These are phyloP conservation scores for Octodon degus DNA, from an alignment of 2,113 vertebrate species.

Conservation along the genomic window DNA sequence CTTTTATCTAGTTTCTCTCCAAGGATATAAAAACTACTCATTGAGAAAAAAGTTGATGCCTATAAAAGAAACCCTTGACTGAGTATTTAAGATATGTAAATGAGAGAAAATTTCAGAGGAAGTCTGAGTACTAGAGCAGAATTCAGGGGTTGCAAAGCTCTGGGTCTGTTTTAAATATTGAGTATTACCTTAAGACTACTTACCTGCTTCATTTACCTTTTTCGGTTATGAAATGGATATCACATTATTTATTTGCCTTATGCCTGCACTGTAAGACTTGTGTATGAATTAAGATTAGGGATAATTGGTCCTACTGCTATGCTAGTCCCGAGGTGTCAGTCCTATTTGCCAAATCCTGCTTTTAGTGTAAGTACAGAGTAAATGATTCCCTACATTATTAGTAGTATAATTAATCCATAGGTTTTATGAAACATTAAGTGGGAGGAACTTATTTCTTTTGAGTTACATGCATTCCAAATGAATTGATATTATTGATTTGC, in stretches of 20 bases:
- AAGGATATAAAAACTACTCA: conserved; percentile 9
- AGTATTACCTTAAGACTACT: background rate
- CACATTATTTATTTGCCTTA: background rate
- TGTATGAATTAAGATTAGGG: conserved; percentile 1
- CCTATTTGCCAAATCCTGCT: background rate
- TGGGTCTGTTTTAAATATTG: conserved; percentile 42
- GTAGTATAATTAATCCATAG: background rate
- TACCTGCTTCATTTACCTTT: background rate
- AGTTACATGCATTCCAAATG: background rate
- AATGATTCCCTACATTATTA: background rate
- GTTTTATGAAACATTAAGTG: background rate
- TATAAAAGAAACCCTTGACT: background rate
- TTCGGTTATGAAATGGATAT: background rate
- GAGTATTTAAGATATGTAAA: background rate
- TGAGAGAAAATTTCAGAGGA: conserved; percentile 25
- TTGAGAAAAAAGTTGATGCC: conserved; percentile 17
- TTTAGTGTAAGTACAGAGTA: conserved; percentile 39
- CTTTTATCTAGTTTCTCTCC: conserved; percentile 41
- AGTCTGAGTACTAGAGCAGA: conserved; percentile 26
- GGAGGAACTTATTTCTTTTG: background rate
- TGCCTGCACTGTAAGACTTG: background rate
- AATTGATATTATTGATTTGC: conserved; percentile 4
- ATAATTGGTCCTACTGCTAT: background rate
- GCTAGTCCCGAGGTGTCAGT: background rate
- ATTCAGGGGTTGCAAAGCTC: background rate